phyloP scores from a whole-genome alignment of 2,888 invertebrate genomes.

The Erebia aethiops region DNA sequence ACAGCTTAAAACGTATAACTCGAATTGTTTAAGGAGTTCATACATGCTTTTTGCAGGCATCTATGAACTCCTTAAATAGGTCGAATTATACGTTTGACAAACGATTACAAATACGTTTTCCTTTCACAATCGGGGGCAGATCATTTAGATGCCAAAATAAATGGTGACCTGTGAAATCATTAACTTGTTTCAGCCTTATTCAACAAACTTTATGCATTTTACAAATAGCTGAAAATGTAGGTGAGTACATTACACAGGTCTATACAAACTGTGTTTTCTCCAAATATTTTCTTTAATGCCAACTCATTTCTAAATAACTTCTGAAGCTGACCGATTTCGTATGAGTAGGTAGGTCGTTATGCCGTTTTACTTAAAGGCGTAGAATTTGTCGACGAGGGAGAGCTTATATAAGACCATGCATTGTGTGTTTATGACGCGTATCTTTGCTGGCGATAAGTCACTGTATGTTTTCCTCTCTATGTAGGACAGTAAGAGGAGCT shows the following conservation, averaged over 20 bases:
- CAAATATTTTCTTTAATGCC: no score
- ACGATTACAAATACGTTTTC: no score
- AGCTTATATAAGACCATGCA: slow-evolving; percentile 5
- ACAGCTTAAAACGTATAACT: no score
- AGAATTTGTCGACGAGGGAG: not conserved
- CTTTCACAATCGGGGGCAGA: no score
- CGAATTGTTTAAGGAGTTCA: no score
- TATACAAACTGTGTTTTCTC: no score
- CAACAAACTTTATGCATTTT: not conserved
- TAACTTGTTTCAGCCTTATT: not conserved
- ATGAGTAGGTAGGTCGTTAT: slow-evolving; percentile 4
- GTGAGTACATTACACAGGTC: not conserved
- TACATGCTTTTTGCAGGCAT: no score
- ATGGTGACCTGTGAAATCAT: not conserved
- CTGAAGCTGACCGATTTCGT: not conserved
- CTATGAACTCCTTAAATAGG: no score
- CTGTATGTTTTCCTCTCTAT: slow-evolving; percentile 2
- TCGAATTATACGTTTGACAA: no score
- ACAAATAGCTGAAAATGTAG: not conserved
- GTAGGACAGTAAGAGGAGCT: not conserved
- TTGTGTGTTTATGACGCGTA: slow-evolving; percentile 1
- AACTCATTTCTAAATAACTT: no score
- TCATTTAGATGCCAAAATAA: not conserved
- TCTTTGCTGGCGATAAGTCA: slow-evolving; percentile 9
- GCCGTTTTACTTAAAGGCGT: not conserved